Evolutionary conservation across 2,888 invertebrate species (phyloP).

Genomic region (Rhorus exstirpatorius): DNA sequence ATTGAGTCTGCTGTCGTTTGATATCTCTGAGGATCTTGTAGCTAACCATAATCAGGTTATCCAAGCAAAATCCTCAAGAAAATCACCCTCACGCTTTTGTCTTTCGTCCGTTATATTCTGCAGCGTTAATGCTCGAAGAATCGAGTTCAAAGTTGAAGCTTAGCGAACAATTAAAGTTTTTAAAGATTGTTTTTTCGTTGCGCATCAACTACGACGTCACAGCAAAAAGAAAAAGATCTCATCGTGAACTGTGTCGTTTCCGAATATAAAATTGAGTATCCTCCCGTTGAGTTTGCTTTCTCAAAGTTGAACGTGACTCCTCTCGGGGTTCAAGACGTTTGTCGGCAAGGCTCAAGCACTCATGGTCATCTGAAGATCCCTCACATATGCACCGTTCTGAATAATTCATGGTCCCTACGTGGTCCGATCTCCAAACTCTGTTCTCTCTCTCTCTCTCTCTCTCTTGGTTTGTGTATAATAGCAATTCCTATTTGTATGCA

Average conservation of each 20-base stretch:
- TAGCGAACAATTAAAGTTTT: conserved; percentile 1
- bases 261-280: conserved; percentile 31
- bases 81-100: no score
- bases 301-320: conserved; percentile 47
- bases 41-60: no score
- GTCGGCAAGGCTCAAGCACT: conserved; percentile 39
- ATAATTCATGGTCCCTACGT: conserved; percentile 60
- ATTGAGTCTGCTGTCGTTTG: no score
- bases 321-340: conserved; percentile 33
- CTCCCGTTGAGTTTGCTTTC: conserved; percentile 24
- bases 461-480: conserved; percentile 4
- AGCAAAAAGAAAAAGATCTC: conserved; percentile 2
- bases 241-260: conserved; percentile 1
- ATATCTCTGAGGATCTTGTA: no score
- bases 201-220: neutral
- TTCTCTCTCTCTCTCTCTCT: neutral
- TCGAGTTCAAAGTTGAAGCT: neutral
- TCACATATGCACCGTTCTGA: conserved; percentile 38
- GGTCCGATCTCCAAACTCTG: conserved; percentile 50
- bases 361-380: conserved; percentile 40
- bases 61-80: no score
- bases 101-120: no score
- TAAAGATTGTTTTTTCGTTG: neutral
- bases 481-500: neutral
- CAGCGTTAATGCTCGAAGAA: neutral